Evolutionary conservation across 2,888 invertebrate genomes (phyloP), one percentile per base, ranked within the genome.

Genomic region (Tetropium fuscum): DNA sequence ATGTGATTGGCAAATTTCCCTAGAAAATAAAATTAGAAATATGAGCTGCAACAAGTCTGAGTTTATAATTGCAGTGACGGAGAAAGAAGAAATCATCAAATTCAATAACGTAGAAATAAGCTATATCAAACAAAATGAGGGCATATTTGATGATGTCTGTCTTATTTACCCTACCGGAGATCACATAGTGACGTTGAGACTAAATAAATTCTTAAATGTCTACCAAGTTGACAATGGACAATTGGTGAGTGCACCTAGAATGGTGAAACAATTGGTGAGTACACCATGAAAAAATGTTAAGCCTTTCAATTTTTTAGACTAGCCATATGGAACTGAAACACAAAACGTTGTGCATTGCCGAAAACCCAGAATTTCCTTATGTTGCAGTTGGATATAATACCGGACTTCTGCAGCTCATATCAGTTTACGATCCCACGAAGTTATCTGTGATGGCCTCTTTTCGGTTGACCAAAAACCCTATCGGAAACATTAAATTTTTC

Each of bases 321-420:
- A 69, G 72, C 38, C 56, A 45, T 8, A 60, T 73, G 11, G 54
- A 44, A 7, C 43, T 77, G 1, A 62, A 69, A 36, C 60, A 58
- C 6, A 51, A 51, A 8, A 72, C 74, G 2, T 27, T 68, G 2
- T 55, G 69, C 1, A 71, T 80, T 6, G 63, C 64, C 1, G 71
- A 72, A 45, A 81, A 81, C 70, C 78, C 78, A 2, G 63, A 70
- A 54, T 79, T 78, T 68, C 82, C 82, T 0, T 80, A 80, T 54
- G 57, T 81, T 1, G 78, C 73, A 6, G 64, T 80, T 2, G 77
- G 78, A 10, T 74, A 74, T 51, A 59, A 66, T 1, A 64, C 65
- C 44, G 82, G 83, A 3, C 58, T 65, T 19, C 18, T 83, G 6
- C 66, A 75, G 32, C 61, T 82, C n/a, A 58, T 81, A 34, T 80